Evolutionary conservation across 1,140 invertebrate species (phyloP).

Genomic region (Cherax quadricarinatus): DNA sequence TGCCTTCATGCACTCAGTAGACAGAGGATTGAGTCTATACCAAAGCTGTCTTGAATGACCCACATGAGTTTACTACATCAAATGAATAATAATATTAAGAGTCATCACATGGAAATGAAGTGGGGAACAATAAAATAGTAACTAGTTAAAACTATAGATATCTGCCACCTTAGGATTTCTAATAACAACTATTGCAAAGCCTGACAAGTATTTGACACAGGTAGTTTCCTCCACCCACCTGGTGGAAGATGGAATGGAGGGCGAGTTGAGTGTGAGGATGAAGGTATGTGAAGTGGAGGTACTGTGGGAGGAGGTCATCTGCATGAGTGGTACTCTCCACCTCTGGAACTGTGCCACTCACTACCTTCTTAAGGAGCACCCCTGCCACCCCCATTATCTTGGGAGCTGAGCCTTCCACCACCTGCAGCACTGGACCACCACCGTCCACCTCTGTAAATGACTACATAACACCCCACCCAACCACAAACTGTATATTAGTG

Average conservation of each 20-base stretch:
- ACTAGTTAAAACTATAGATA: too few relatives aligned
- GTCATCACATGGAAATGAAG: too few relatives aligned
- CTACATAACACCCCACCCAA: background rate
- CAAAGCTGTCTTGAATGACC: too few relatives aligned
- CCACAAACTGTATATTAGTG: background rate
- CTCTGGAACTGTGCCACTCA: constrained; percentile 3
- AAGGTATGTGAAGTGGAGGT: constrained; percentile 53
- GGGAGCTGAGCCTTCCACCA: constrained; percentile 16
- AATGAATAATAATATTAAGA: too few relatives aligned
- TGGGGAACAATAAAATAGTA: too few relatives aligned
- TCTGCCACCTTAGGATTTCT: too few relatives aligned
- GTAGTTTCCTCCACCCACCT: background rate
- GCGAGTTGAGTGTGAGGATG: constrained; percentile 17
- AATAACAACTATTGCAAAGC: too few relatives aligned
- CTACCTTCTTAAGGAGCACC: constrained; percentile 44
- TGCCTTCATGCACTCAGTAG: too few relatives aligned
- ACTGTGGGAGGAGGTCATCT: constrained; percentile 27
- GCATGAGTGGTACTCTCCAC: constrained; percentile 23
- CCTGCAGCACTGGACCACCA: constrained; percentile 12
- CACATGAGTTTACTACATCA: too few relatives aligned
- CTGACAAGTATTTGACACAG: too few relatives aligned
- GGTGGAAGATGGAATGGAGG: constrained; percentile 36
- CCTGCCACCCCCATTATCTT: constrained; percentile 4
- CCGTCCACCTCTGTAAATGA: background rate
- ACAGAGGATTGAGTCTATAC: too few relatives aligned